phyloP scores from a whole-genome alignment of 2,113 vertebrate species.

The Clarias macrocephalus region DNA sequence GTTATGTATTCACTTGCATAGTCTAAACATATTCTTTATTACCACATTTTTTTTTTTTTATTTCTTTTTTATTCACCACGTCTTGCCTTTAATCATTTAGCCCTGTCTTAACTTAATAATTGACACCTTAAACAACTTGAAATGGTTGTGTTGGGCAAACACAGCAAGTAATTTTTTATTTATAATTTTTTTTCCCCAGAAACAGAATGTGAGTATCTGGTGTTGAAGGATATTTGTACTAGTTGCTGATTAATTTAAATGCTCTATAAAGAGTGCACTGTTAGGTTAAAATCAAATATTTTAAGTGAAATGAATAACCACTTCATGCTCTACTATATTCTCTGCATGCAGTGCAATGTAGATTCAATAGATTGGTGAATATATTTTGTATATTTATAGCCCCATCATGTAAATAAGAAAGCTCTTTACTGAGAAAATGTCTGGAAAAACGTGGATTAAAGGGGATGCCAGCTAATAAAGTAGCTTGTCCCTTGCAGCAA shows the following conservation, averaged over 20 bases:
- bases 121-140: conserved; percentile 9
- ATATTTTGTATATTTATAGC: conserved; percentile 40
- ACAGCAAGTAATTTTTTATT: not conserved
- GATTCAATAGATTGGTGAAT: conserved; percentile 33
- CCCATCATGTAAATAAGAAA: conserved; percentile 11
- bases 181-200: conserved; percentile 6
- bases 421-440: conserved; percentile 31
- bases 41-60: not conserved
- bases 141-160: conserved; percentile 4
- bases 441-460: conserved; percentile 42
- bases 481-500: conserved; percentile 8
- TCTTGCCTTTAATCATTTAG: conserved; percentile 11
- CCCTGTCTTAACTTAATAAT: conserved; percentile 28
- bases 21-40: conserved; percentile 1
- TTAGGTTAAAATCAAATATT: conserved; percentile 8
- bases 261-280: conserved; percentile 28
- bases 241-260: conserved; percentile 6
- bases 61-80: conserved; percentile 21
- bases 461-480: conserved; percentile 8
- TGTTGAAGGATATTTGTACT: conserved; percentile 29
- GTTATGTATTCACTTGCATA: conserved; percentile 10
- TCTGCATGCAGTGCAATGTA: conserved; percentile 37
- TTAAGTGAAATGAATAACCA: conserved; percentile 26
- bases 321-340: conserved; percentile 17
- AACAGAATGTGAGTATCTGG: not conserved